Evolutionary conservation across 2,797 vertebrate species (phyloP).

Genomic region (Chelidonichthys spinosus): DNA sequence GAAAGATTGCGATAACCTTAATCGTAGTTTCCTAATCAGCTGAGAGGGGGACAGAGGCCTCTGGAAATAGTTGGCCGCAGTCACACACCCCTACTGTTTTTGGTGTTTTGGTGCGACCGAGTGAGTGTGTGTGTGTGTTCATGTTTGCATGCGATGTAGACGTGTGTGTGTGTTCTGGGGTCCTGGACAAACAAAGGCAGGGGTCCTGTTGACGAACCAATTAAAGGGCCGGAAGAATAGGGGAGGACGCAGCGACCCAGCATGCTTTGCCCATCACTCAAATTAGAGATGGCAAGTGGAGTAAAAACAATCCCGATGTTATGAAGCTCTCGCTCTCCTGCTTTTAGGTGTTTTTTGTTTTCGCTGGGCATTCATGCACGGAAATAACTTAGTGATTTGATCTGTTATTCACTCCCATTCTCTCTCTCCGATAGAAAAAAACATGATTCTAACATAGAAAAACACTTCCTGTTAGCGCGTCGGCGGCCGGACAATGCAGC

Average conservation of each 20-base stretch:
- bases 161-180: slow-evolving; percentile 53
- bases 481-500: neutral
- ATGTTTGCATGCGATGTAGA: slow-evolving; percentile 43
- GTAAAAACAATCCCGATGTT: slow-evolving; percentile 65
- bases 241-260: slow-evolving; percentile 60
- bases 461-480: neutral
- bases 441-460: slow-evolving; percentile 18
- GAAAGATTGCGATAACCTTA: slow-evolving; percentile 79
- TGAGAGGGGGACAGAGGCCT: slow-evolving; percentile 41
- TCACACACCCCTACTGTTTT: slow-evolving; percentile 59
- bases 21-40: slow-evolving; percentile 76
- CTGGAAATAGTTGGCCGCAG: slow-evolving; percentile 68
- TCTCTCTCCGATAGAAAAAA: slow-evolving; percentile 15
- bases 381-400: slow-evolving; percentile 16
- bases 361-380: neutral
- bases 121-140: slow-evolving; percentile 46
- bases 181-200: slow-evolving; percentile 73
- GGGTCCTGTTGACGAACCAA: slow-evolving; percentile 77
- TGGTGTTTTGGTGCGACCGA: slow-evolving; percentile 58
- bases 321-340: slow-evolving; percentile 35
- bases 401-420: slow-evolving; percentile 3
- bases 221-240: slow-evolving; percentile 75
- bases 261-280: slow-evolving; percentile 66
- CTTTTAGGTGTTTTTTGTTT: slow-evolving; percentile 28
- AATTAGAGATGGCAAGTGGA: slow-evolving; percentile 67